phyloP scores from a whole-genome alignment of 37 sponge, comb jelly and placozoan species.

The Lycopodina hypogea region DNA sequence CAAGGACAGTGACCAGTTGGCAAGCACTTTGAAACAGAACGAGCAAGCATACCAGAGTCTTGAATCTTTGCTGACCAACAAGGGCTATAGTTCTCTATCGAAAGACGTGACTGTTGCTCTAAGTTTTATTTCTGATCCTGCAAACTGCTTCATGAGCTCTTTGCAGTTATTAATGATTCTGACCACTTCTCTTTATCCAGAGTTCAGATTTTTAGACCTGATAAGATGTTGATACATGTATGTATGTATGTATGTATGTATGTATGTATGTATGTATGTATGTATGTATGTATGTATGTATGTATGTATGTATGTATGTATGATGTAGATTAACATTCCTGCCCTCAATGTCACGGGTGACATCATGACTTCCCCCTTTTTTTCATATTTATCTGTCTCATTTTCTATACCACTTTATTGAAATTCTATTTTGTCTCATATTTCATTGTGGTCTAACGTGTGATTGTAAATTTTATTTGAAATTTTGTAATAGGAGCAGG shows the following conservation, averaged over 20 bases:
- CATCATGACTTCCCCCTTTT: too few relatives aligned
- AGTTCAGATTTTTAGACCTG: slow-evolving; percentile 56
- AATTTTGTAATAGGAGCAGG: too few relatives aligned
- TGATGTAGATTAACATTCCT: too few relatives aligned
- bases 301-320: slow-evolving; percentile 3
- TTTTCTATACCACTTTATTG: too few relatives aligned
- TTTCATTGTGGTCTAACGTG: too few relatives aligned
- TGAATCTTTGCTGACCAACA: slow-evolving; percentile 51
- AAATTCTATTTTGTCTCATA: too few relatives aligned
- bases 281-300: slow-evolving; percentile 19
- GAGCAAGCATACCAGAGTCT: slow-evolving; percentile 54
- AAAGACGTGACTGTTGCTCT: slow-evolving; percentile 30
- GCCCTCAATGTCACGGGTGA: too few relatives aligned
- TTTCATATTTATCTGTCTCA: too few relatives aligned
- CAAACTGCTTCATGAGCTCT: slow-evolving; percentile 35
- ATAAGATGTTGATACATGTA: slow-evolving; percentile 25
- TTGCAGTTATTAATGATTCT: slow-evolving; percentile 41
- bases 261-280: slow-evolving; percentile 20
- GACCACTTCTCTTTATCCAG: slow-evolving; percentile 43
- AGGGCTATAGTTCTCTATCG: slow-evolving; percentile 48
- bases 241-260: slow-evolving; percentile 12
- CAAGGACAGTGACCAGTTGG: slow-evolving; percentile 29
- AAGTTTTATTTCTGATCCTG: slow-evolving; percentile 37
- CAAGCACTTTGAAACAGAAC: slow-evolving; percentile 33
- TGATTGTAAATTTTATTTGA: too few relatives aligned